Evolutionary conservation across 2,888 invertebrate genomes (phyloP), one percentile per base, ranked within the genome.

Genomic region (Metellina segmentata): DNA sequence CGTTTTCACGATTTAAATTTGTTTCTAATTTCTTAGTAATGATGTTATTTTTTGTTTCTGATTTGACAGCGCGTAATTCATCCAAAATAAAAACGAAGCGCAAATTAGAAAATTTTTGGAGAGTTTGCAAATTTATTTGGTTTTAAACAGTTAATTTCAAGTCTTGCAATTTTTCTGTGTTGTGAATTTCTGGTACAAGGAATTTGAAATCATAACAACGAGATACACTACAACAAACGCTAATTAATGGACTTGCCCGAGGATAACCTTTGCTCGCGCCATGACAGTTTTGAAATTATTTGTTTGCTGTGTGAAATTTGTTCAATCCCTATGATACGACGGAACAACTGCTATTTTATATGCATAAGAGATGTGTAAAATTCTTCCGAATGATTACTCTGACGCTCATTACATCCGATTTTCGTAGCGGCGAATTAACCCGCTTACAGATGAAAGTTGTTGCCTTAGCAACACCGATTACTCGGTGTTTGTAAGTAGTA

Each of bases 191-290:
- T 34, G 1, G 34, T 2, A 4, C 4, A 34, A 34, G 34, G 34
- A 34, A 34, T 34, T 34, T 34, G 34, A 34, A 34, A 34, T 34
- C 34, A 34, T 34, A 34, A 34, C 34, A 34, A 34, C 34, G 34
- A 34, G 34, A 4, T 34, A 34, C 34, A 34, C 34, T 34, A 52
- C 78, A 81, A 87, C 81, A 88, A 53, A 13, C 52, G 70, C 81
- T 86, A 86, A 91, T 91, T 91, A 83, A 91, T 87, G 81, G 51
- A 87, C 70, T 87, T 91, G 88, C 75, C 91, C 91, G 91, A 85
- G 88, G 88, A 88, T 91, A 91, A 89, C 91, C 91, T 91, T 89
- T 91, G 83, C 78, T 85, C 78, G 81, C 91, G 91, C 91, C 91
- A 91, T 91, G 91, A 91, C 91, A 91, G 91, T 91, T 81, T 90